Conservation (phyloP, 2,888 invertebrate genomes). For the Hecatera dysodea region DNA sequence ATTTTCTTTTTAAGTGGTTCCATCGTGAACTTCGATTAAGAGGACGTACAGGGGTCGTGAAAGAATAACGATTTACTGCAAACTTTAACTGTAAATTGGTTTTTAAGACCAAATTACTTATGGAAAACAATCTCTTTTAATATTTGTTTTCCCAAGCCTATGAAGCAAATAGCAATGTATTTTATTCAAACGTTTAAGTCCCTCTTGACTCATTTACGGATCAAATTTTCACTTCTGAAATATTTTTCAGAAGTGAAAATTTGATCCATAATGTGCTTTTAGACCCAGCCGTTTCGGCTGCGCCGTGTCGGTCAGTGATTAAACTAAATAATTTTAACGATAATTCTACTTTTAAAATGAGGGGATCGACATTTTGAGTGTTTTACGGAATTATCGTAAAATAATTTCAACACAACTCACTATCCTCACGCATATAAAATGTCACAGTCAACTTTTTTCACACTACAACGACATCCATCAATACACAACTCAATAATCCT, state of each 20-base stretch:
- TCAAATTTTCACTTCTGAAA: too few species aligned
- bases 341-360: too few species aligned
- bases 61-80: neutral
- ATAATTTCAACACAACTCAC: neutral
- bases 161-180: too few species aligned
- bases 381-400: neutral
- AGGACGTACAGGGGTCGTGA: slow-evolving; percentile 16
- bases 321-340: neutral
- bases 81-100: neutral
- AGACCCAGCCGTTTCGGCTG: neutral
- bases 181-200: too few species aligned
- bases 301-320: neutral
- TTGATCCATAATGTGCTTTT: too few species aligned
- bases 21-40: slow-evolving; percentile 16
- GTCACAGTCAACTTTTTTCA: neutral
- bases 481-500: too few species aligned
- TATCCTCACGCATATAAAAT: neutral
- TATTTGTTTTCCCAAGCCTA: too few species aligned
- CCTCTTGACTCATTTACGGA: too few species aligned
- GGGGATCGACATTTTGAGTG: too few species aligned
- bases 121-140: neutral
- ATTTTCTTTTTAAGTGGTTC: slow-evolving; percentile 29
- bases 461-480: too few species aligned
- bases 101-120: neutral
- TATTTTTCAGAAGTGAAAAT: too few species aligned